Percentiles rank a stretch among this genome's conserved stretches.
Evolutionary conservation across 1,140 invertebrate genomes (phyloP).

Genomic region (Leptinotarsa texana): DNA sequence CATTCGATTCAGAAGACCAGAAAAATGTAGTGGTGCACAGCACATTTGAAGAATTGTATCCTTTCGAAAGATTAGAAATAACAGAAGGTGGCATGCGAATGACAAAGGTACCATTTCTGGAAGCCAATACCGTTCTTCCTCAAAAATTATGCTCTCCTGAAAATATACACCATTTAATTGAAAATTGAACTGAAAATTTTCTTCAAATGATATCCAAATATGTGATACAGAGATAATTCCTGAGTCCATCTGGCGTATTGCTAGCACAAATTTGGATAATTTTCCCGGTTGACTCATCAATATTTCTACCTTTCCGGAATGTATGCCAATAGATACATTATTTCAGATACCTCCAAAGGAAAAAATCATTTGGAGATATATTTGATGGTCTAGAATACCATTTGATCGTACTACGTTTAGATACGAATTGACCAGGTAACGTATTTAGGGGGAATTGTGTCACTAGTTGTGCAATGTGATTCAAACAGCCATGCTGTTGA

Average conservation of each 20-base stretch:
- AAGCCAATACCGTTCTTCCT: too few species aligned
- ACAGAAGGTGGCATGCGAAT: too few species aligned
- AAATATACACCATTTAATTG: too few species aligned
- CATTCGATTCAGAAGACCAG: too few species aligned
- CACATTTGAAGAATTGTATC: too few species aligned
- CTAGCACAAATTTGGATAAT: neutral
- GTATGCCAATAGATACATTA: neutral
- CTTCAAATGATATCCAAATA: neutral
- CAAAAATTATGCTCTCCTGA: too few species aligned
- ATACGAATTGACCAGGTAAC: neutral
- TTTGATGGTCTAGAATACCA: neutral
- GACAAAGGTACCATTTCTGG: too few species aligned
- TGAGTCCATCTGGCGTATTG: neutral
- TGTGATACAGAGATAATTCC: neutral
- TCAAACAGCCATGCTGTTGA: too few species aligned
- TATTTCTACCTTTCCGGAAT: neutral
- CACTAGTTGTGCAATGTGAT: too few species aligned
- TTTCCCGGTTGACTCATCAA: neutral
- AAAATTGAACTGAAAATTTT: too few species aligned
- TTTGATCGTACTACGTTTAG: neutral
- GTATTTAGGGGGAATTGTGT: neutral
- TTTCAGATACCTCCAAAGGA: neutral
- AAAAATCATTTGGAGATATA: neutral
- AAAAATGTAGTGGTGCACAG: too few species aligned
- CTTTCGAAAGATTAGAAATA: too few species aligned